These are phyloP conservation scores for Polypedilum vanderplanki DNA, from an alignment of 1,140 invertebrate genomes.

Conservation along the genomic window DNA sequence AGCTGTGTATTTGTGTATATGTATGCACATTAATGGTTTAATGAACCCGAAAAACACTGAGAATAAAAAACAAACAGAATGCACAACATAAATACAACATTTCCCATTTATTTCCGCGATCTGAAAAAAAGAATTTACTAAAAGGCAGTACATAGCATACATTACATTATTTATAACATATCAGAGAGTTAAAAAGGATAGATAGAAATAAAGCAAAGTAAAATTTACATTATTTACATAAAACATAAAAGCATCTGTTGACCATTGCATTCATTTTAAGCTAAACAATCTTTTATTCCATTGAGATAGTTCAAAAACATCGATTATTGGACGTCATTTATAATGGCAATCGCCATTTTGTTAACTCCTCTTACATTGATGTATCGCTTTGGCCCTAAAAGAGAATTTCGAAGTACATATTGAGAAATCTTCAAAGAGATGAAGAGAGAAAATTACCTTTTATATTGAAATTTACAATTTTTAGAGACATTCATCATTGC, in stretches of 20 bases:
- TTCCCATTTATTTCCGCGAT: conserved; percentile 17
- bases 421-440: too few relatives aligned
- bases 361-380: too few relatives aligned
- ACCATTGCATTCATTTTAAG: background rate
- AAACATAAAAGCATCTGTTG: background rate
- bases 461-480: too few relatives aligned
- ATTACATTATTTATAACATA: background rate
- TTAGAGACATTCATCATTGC: background rate
- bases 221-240: too few relatives aligned
- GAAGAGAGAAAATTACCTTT: too few relatives aligned
- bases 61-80: conserved; percentile 7
- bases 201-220: background rate
- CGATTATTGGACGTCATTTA: too few relatives aligned
- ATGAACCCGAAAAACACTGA: background rate
- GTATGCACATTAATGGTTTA: conserved; percentile 12
- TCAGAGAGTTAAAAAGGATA: background rate
- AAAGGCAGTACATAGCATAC: background rate
- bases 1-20: background rate
- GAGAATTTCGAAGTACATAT: too few relatives aligned
- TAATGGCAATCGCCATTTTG: too few relatives aligned
- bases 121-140: too few relatives aligned
- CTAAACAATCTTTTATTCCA: too few relatives aligned
- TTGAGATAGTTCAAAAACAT: too few relatives aligned
- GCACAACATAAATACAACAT: background rate
- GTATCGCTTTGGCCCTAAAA: too few relatives aligned